Conservation (phyloP, 2,113 vertebrate genomes). For the Eleginops maclovinus region DNA sequence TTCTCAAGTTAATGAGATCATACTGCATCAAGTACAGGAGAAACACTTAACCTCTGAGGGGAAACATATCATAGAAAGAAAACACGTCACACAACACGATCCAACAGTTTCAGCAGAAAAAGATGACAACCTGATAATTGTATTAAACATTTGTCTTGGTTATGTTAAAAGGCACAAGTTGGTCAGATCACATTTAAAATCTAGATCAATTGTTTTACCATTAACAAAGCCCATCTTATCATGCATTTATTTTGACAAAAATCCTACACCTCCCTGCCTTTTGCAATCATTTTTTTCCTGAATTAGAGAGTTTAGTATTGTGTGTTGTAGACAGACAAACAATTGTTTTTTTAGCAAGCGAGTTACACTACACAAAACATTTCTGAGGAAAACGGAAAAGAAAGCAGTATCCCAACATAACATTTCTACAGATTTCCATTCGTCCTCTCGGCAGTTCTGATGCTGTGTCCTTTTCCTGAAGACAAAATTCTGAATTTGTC, state of each 20-base stretch:
- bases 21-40: slow-evolving; percentile 69
- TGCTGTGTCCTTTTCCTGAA: slow-evolving; percentile 17
- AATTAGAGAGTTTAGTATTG: slow-evolving; percentile 70
- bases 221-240: slow-evolving; percentile 75
- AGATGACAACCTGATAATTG: slow-evolving; percentile 82
- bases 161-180: slow-evolving; percentile 93
- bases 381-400: slow-evolving; percentile 54
- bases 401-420: slow-evolving; percentile 37
- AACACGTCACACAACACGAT: slow-evolving; percentile 81
- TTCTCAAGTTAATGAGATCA: slow-evolving; percentile 67
- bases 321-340: slow-evolving; percentile 60
- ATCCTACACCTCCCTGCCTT: slow-evolving; percentile 63
- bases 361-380: slow-evolving; percentile 66
- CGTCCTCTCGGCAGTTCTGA: slow-evolving; percentile 46
- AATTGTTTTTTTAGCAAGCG: slow-evolving; percentile 58
- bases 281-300: slow-evolving; percentile 72
- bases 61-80: slow-evolving; percentile 36
- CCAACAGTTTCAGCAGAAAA: slow-evolving; percentile 84
- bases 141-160: slow-evolving; percentile 86
- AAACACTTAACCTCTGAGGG: slow-evolving; percentile 78
- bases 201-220: slow-evolving; percentile 72
- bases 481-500: slow-evolving; percentile 43
- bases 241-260: slow-evolving; percentile 67
- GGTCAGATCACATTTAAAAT: slow-evolving; percentile 87
- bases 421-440: slow-evolving; percentile 28